Evolutionary conservation across 2,797 vertebrate genomes (phyloP), one percentile per base, ranked within the genome.

Genomic region (Sparus aurata): DNA sequence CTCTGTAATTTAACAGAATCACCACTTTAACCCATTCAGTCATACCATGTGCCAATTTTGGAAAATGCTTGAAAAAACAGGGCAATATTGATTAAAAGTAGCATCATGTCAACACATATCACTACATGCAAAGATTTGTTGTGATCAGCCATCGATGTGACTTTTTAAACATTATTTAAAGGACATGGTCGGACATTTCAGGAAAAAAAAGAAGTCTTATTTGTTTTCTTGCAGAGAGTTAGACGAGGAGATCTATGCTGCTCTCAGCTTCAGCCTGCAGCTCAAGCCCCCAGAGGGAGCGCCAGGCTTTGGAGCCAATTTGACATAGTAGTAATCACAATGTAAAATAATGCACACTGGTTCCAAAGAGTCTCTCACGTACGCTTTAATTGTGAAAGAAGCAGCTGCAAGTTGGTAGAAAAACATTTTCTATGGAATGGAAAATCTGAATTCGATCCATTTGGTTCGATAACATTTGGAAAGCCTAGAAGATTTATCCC

Each of bases 1-100:
- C 60, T 81, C 66, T 79, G 65, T 59, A 85, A 85, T 75, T 64
- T 34, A 60, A 82, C 54, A 85, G 66, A 82, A 79, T 78, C 43
- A 20, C 30, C 53, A 53, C 34, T 63, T 78, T 69, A 1, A 75
- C 22, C 27, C 34, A 30, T 83, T 87, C 45, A 69, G 75, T 77
- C 60, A 15, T 11, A 38, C 38, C 38, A 38, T 13, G 30, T 52
- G 34, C 64, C 64, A 43, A 69, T 54, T 75, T 17, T 60, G 49
- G 54, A 7, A 60, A 34, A 69, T 25, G 27, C 20, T 62, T n/a
- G 70, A 60, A 69, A 45, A 34, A 38, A 5, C 2, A n/a, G 30
- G 20, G 23, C 9, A 20, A 71, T 75, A 57, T 67, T 20, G 38
- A 85, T 55, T 68, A 58, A 52, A 80, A 72, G 22, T 34, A 70